phyloP scores from a whole-genome alignment of 2,797 vertebrate genomes.

The Xiphophorus birchmanni region DNA sequence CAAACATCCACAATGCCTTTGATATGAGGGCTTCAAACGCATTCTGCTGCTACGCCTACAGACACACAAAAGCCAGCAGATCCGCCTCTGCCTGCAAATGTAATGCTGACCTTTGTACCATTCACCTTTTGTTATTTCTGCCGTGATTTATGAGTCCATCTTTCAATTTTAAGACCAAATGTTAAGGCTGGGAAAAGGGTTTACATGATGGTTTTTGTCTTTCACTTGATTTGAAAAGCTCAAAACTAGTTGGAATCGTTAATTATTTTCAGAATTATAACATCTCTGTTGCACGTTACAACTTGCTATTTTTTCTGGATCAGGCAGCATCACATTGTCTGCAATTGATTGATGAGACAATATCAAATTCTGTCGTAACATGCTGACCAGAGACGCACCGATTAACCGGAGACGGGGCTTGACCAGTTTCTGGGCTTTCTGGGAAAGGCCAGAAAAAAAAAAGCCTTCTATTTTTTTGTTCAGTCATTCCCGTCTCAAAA shows the following conservation, averaged over 20 bases:
- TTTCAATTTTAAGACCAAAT: conserved; percentile 4
- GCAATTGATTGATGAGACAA: conserved; percentile 24
- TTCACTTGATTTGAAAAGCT: neutral
- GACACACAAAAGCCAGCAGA: conserved; percentile 3
- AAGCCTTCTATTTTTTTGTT: neutral
- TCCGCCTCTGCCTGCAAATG: neutral
- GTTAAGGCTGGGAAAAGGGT: neutral
- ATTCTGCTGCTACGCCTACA: conserved; percentile 2
- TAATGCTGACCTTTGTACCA: conserved; percentile 14
- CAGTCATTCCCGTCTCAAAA: neutral
- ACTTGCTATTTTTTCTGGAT: conserved; percentile 12
- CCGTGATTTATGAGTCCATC: neutral
- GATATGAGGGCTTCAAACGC: conserved; percentile 38
- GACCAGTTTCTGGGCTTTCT: neutral
- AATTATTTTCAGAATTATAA: neutral
- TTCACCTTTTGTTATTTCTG: neutral
- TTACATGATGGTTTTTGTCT: neutral
- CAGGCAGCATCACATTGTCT: conserved; percentile 23
- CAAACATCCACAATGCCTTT: conserved; percentile 48
- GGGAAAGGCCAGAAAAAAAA: neutral
- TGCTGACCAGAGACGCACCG: neutral
- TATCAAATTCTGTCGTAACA: conserved; percentile 29
- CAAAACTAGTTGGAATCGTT: neutral
- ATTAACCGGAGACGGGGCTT: neutral
- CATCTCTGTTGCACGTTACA: neutral